A percentile compares a stretch with the other conserved stretches of the same genome.
These are phyloP conservation scores for Brachionus koreanus DNA, from an alignment of 1,140 invertebrate genomes.

Conservation along the genomic window DNA sequence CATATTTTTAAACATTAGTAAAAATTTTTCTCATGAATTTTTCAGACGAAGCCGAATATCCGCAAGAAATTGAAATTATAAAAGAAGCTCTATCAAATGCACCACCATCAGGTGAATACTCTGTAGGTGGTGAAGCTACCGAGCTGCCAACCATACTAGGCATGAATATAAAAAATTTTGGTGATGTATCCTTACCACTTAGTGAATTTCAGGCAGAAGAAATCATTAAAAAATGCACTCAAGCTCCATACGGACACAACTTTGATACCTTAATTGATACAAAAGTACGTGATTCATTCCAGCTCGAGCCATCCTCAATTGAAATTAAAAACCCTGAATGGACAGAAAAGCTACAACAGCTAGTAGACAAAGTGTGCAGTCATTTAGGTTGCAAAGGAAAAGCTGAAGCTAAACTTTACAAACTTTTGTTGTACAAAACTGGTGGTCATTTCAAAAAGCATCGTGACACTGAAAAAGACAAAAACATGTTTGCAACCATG, in stretches of 20 bases:
- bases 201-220: not conserved
- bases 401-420: not conserved
- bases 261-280: not conserved
- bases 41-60: not conserved
- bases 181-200: not conserved
- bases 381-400: not conserved
- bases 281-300: not conserved
- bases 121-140: not conserved
- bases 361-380: not conserved
- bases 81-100: not conserved
- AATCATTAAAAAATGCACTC: not conserved
- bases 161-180: not conserved
- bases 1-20: too few relatives aligned
- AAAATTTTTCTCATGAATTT: not conserved
- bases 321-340: slow-evolving; percentile 7
- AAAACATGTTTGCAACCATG: not conserved
- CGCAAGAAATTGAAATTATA: not conserved
- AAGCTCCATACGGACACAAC: not conserved
- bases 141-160: not conserved
- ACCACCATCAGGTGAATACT: not conserved
- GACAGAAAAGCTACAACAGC: not conserved
- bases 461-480: not conserved
- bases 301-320: not conserved
- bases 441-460: not conserved
- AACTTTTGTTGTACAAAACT: not conserved